phyloP scores from a whole-genome alignment of 35 echinoderm and acorn worm species.

The Patiria miniata region DNA sequence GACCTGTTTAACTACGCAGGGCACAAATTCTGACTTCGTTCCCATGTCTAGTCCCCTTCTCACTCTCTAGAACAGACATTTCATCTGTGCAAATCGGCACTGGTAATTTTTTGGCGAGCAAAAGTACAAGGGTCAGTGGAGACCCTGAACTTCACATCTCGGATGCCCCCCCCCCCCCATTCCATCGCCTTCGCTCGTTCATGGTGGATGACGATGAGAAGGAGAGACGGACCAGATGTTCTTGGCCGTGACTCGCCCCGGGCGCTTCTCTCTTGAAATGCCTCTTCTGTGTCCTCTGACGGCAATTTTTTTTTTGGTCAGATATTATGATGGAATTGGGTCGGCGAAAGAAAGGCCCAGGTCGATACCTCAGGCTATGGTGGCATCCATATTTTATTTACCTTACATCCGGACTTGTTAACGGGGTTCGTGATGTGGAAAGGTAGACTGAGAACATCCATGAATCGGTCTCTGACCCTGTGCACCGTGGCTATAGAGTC shows the following conservation, averaged over 20 bases:
- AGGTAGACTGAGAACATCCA: no score
- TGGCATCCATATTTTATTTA: background rate
- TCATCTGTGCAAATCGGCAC: no score
- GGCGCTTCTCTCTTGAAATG: background rate
- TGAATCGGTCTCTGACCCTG: no score
- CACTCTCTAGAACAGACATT: no score
- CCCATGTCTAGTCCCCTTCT: no score
- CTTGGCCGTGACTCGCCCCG: background rate
- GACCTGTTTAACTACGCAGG: no score
- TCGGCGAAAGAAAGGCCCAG: background rate
- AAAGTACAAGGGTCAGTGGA: constrained; percentile 7
- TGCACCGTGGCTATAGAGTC: no score
- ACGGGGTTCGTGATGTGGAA: no score
- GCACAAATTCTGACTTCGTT: no score
- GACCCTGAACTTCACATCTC: background rate
- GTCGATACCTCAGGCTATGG: background rate
- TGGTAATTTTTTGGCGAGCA: no score
- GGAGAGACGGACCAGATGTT: constrained; percentile 1
- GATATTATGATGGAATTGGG: constrained; percentile 16
- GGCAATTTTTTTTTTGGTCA: background rate
- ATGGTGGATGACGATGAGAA: background rate
- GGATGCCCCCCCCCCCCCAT: background rate
- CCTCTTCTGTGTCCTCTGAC: background rate
- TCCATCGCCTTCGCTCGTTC: no score
- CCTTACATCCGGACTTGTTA: no score